Evolutionary conservation across 2,888 invertebrate genomes (phyloP), one percentile per base, ranked within the genome.

Genomic region (Catocala nupta): DNA sequence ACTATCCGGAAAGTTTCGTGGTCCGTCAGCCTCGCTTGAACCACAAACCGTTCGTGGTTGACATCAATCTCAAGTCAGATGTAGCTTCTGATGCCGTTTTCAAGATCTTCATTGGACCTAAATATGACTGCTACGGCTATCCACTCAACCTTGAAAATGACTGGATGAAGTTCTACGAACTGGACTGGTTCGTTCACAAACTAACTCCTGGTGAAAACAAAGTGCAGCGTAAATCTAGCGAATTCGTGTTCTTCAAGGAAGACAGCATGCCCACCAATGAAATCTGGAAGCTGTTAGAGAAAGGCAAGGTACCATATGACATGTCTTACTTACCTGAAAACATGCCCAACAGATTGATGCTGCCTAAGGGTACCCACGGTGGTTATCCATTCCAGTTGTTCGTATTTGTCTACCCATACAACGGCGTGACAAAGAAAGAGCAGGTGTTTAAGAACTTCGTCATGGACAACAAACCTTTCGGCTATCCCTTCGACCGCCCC

Each of bases 21-120:
- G 95, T 96, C 7, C 95, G 96, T 56, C 96, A 97, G 83, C 93
- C 95, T 70, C 96, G 97, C 75, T 90, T 97, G 42, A 96, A 96
- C 89, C 96, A 97, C 91, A 95, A 96, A 68, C 94, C 95, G 4
- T 97, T 97, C 94, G 92, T 90, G 59, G 94, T 96, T 71, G 93
- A 93, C 64, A 87, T 96, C 71, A 89, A 95, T 50, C 88, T 97
- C 33, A 93, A 94, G 59, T 95, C 96, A 56, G 95, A 96, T 56
- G 93, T 95, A 66, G 88, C 92, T 9, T 88, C 88, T 44, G 94
- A 95, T 64, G 96, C 95, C 5, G 92, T 95, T n/a, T 85, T 97
- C 58, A 96, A 96, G 73, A 87, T 96, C 39, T 97, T 96, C 94
- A 80, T 97, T 43, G 97, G 96, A 67, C 97, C 97, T 8, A 96